These are phyloP conservation scores for Amphipoea oculea DNA, from an alignment of 2,888 invertebrate genomes.

Conservation along the genomic window DNA sequence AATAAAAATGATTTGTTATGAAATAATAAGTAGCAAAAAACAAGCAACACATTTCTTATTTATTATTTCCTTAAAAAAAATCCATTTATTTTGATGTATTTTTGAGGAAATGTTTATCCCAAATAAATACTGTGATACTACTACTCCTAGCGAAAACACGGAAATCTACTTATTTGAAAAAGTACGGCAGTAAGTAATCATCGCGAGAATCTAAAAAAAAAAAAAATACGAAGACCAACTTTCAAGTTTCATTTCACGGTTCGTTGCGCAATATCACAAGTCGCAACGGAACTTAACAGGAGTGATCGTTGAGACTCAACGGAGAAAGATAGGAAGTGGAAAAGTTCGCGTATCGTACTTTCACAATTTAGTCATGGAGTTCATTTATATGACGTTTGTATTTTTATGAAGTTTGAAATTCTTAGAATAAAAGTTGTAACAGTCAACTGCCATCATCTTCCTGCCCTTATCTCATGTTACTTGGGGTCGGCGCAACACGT, in stretches of 20 bases:
- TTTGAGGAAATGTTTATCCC: no score
- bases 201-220: background rate
- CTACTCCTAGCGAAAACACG: background rate
- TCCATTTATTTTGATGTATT: no score
- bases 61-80: background rate
- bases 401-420: background rate
- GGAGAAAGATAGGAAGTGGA: conserved; percentile 27
- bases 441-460: background rate
- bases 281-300: conserved; percentile 41
- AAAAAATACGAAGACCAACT: conserved; percentile 25
- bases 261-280: conserved; percentile 43
- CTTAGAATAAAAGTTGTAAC: background rate
- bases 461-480: no score
- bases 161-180: background rate
- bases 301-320: conserved; percentile 40
- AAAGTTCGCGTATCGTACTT: conserved; percentile 33
- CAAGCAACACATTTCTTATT: background rate
- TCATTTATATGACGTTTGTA: conserved; percentile 8
- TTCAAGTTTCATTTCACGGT: conserved; percentile 53
- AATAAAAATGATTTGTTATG: background rate
- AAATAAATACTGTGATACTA: background rate
- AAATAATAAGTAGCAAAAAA: background rate
- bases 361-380: conserved; percentile 18
- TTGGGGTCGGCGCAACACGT: no score
- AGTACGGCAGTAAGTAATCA: no score